A percentile compares a stretch with the other conserved stretches of the same genome.
Conservation (phyloP, 1,140 invertebrate species). For the Chrysomallon squamiferum region DNA sequence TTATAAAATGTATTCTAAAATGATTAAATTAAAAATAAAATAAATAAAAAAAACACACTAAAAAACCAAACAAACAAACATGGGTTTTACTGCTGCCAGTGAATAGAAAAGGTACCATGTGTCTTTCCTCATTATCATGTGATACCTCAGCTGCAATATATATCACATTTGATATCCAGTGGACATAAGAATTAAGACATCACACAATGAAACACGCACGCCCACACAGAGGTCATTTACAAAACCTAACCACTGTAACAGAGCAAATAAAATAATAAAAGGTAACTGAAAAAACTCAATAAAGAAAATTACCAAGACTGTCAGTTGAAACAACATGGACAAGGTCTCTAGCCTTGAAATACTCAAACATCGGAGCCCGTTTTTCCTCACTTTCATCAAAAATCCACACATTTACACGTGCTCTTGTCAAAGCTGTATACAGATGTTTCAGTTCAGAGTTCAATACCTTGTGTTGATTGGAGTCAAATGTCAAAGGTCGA, state of each 20-base stretch:
- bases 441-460: slow-evolving; percentile 55
- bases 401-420: slow-evolving; percentile 56
- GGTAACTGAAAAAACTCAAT: neutral
- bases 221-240: neutral
- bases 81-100: neutral
- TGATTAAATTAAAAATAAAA: neutral
- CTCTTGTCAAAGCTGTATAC: slow-evolving; percentile 52
- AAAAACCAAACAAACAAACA: neutral
- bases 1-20: too few species aligned
- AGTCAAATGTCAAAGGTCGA: slow-evolving; percentile 51
- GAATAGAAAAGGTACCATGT: neutral
- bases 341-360: slow-evolving; percentile 44
- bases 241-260: neutral
- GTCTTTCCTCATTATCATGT: neutral
- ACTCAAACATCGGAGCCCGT: slow-evolving; percentile 54
- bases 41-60: neutral
- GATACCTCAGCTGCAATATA: neutral
- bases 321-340: slow-evolving; percentile 19
- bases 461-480: slow-evolving; percentile 54
- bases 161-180: too few species aligned
- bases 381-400: slow-evolving; percentile 52
- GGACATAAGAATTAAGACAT: too few species aligned
- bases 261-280: neutral
- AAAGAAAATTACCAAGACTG: neutral
- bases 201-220: neutral